Evolutionary conservation across 2,797 vertebrate species (phyloP).

Genomic region (Smutsia temminckii): DNA sequence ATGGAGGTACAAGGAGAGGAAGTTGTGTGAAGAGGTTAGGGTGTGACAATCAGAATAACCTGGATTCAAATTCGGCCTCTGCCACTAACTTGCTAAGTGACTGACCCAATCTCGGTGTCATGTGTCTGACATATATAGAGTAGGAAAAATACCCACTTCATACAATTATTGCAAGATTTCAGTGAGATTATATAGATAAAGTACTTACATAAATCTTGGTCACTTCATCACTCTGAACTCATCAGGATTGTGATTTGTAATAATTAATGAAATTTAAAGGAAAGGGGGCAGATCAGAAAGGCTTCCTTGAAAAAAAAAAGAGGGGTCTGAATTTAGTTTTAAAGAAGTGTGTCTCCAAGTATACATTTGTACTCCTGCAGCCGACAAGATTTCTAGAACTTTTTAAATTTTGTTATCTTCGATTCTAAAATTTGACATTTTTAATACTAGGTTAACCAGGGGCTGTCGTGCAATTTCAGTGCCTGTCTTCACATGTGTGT

Average conservation of each 20-base stretch:
- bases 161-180: background rate
- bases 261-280: background rate
- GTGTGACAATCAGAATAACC: background rate
- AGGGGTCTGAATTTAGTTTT: background rate
- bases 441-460: background rate
- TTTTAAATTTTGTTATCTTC: background rate
- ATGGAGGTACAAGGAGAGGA: background rate
- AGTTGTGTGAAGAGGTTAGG: background rate
- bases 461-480: background rate
- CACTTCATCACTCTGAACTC: background rate
- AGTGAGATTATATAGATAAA: background rate
- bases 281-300: background rate
- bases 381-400: background rate
- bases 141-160: background rate
- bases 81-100: background rate
- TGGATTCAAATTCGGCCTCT: background rate
- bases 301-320: background rate
- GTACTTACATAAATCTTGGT: background rate
- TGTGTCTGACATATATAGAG: background rate
- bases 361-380: background rate
- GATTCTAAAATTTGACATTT: background rate
- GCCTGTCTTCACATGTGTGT: background rate
- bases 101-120: background rate
- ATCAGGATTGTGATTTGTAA: background rate
- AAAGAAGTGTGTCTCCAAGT: background rate